These are phyloP conservation scores for Lysiphlebus fabarum DNA, from an alignment of 1,140 invertebrate species.

Conservation along the genomic window DNA sequence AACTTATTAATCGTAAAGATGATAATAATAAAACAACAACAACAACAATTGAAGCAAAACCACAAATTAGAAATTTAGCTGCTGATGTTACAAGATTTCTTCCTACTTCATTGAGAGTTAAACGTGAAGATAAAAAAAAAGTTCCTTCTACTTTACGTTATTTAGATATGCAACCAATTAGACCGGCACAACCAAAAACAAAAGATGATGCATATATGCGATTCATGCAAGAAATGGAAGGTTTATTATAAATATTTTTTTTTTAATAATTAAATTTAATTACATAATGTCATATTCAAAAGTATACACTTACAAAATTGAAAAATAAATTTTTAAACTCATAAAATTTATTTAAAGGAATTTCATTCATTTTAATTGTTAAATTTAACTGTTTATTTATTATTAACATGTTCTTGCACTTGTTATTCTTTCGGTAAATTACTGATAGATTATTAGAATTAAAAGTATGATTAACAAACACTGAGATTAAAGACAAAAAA, in stretches of 20 bases:
- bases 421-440: too few relatives aligned
- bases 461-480: too few relatives aligned
- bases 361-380: too few relatives aligned
- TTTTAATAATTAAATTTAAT: too few relatives aligned
- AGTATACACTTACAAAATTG: too few relatives aligned
- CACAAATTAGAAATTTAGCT: constrained; percentile 90
- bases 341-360: too few relatives aligned
- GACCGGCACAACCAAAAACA: constrained; percentile 58
- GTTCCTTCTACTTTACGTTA: constrained; percentile 43
- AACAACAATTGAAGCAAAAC: constrained; percentile 89
- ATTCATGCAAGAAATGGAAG: constrained; percentile 98
- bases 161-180: constrained; percentile 45
- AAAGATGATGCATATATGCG: constrained; percentile 97
- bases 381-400: too few relatives aligned
- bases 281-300: too few relatives aligned
- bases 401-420: too few relatives aligned
- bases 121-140: constrained; percentile 73
- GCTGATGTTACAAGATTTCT: constrained; percentile 94
- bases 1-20: constrained; percentile 70
- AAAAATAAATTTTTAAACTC: too few relatives aligned
- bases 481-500: too few relatives aligned
- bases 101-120: constrained; percentile 86
- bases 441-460: too few relatives aligned
- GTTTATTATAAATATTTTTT: constrained; percentile 64
- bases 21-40: constrained; percentile 57